Conservation (phyloP, 2,888 invertebrate genomes). For the Tineola bisselliella region DNA sequence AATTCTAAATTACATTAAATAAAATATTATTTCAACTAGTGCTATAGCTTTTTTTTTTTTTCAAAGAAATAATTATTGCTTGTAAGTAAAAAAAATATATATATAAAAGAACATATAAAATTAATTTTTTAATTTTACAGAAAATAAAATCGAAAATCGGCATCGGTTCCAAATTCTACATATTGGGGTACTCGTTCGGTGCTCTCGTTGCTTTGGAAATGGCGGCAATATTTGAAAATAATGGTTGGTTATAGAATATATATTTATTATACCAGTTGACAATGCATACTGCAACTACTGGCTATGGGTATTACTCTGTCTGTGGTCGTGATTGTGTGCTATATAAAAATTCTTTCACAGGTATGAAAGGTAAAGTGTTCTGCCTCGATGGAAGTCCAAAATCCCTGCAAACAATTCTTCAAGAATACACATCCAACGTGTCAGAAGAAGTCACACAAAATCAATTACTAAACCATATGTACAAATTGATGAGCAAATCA, state of each 20-base stretch:
- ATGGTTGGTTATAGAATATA: conserved; percentile 23
- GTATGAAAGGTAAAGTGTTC: conserved; percentile 33
- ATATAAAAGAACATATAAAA: conserved; percentile 1
- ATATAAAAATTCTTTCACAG: conserved; percentile 20
- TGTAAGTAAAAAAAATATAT: conserved; percentile 22
- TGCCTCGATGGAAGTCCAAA: conserved; percentile 35
- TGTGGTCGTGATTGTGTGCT: too few species aligned
- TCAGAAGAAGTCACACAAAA: conserved; percentile 30
- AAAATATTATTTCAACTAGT: too few species aligned
- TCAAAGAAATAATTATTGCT: too few species aligned
- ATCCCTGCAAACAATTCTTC: conserved; percentile 25
- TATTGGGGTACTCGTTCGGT: conserved; percentile 40
- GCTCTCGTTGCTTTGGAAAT: conserved; percentile 33
- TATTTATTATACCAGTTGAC: too few species aligned
- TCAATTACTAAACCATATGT: conserved; percentile 33
- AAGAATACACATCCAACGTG: conserved; percentile 21
- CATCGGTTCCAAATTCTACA: conserved; percentile 24
- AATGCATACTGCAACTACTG: too few species aligned
- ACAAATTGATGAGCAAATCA: conserved; percentile 24
- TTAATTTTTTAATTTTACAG: background rate
- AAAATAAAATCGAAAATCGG: background rate
- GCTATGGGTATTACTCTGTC: too few species aligned
- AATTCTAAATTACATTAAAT: too few species aligned
- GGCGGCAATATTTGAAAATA: conserved; percentile 35
- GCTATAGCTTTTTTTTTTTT: too few species aligned